A percentile compares a stretch with the other conserved stretches of the same genome.
Evolutionary conservation across 2,888 invertebrate species (phyloP).

Genomic region (Aspidiotus rigidus): DNA sequence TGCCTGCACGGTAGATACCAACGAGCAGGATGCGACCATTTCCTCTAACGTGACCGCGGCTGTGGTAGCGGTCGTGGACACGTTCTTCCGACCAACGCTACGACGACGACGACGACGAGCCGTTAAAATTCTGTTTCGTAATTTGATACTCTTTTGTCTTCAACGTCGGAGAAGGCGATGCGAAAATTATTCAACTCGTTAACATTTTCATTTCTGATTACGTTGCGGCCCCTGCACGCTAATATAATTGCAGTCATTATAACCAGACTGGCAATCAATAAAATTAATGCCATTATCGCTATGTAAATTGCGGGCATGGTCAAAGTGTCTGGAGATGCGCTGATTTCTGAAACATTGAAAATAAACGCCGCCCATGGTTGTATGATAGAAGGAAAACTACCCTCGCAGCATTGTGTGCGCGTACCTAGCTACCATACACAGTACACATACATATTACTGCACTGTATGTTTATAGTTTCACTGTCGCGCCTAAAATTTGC

Average conservation of each 20-base stretch:
- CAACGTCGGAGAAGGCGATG: slow-evolving; percentile 21
- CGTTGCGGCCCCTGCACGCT: slow-evolving; percentile 16
- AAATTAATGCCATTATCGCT: slow-evolving; percentile 12
- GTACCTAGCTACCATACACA: no score
- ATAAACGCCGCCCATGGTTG: no score
- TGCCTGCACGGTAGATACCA: no score
- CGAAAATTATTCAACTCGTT: slow-evolving; percentile 30
- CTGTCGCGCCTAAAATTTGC: no score
- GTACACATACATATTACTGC: no score
- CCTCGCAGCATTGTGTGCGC: no score
- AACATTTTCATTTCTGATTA: slow-evolving; percentile 11
- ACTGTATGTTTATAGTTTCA: no score
- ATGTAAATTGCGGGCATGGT: slow-evolving; percentile 22
- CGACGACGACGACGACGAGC: background rate
- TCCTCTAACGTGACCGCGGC: no score
- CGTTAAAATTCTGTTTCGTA: slow-evolving; percentile 31
- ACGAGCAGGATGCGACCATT: no score
- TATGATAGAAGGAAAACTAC: no score
- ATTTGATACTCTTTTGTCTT: slow-evolving; percentile 42
- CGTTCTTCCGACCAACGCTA: background rate
- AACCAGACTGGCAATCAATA: slow-evolving; percentile 16
- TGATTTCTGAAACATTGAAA: slow-evolving; percentile 13
- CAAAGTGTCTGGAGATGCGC: slow-evolving; percentile 19
- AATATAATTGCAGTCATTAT: slow-evolving; percentile 21
- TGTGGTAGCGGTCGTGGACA: no score